Evolutionary conservation across 2,888 invertebrate genomes (phyloP).

Genomic region (Melikaiella ostensackeni): DNA sequence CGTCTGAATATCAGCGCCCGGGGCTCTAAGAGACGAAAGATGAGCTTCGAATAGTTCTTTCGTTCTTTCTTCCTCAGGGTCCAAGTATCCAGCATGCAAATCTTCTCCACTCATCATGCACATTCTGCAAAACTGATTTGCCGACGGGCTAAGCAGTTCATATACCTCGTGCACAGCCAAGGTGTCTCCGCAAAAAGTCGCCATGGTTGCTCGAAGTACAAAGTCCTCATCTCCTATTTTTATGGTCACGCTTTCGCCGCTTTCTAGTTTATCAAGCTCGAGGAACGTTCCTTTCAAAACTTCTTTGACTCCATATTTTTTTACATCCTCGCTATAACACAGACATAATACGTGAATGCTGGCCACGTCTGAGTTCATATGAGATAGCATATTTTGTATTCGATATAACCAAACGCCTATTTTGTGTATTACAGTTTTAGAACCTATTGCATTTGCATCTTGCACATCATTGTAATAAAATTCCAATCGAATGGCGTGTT

Average conservation of each 20-base stretch:
- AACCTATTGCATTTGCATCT: no score
- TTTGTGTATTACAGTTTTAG: no score
- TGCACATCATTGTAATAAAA: no score
- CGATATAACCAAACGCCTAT: no score
- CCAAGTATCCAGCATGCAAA: not conserved
- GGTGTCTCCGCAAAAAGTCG: conserved; percentile 50
- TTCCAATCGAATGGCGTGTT: no score
- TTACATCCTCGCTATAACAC: conserved; percentile 44
- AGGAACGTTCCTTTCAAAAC: conserved; percentile 45
- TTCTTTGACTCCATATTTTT: conserved; percentile 41
- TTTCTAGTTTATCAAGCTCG: conserved; percentile 51
- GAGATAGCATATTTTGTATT: no score
- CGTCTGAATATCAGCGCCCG: not conserved
- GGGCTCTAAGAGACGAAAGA: not conserved
- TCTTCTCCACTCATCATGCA: conserved; percentile 13
- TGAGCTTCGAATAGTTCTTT: not conserved
- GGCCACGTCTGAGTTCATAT: conserved; percentile 49
- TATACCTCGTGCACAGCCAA: conserved; percentile 52
- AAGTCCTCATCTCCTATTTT: conserved; percentile 41
- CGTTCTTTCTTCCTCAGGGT: not conserved
- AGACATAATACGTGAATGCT: conserved; percentile 48
- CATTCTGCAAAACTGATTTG: conserved; percentile 26
- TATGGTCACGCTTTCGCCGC: conserved; percentile 47
- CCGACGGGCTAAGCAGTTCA: conserved; percentile 49
- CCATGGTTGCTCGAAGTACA: conserved; percentile 47